Conservation (phyloP, 2,797 vertebrate genomes). For the Coendou prehensilis region DNA sequence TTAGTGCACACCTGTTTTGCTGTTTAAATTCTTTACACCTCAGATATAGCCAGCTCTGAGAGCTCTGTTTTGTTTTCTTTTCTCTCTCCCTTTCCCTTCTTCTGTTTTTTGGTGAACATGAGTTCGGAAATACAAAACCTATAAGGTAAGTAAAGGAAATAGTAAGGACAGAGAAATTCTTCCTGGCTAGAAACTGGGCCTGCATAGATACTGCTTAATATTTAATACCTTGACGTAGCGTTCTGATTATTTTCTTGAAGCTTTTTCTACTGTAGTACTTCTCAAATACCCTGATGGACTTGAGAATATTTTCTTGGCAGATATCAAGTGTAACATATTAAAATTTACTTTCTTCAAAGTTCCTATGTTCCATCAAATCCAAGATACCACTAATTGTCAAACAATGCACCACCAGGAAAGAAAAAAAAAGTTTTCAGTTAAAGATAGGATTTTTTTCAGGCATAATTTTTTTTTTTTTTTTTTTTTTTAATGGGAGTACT, state of each 20-base stretch:
- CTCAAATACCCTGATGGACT: background rate
- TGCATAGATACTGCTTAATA: background rate
- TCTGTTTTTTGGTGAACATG: background rate
- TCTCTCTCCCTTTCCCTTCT: background rate
- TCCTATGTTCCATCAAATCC: conserved; percentile 4
- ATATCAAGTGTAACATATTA: conserved; percentile 35
- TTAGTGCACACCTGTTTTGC: background rate
- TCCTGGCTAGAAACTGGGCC: background rate
- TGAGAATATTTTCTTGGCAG: background rate
- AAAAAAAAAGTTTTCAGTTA: background rate
- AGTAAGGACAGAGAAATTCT: conserved; percentile 29
- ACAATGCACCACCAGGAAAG: background rate
- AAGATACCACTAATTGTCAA: background rate
- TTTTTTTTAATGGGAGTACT: no score
- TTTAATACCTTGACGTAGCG: background rate
- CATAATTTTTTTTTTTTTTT: no score
- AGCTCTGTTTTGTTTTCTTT: background rate
- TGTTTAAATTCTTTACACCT: background rate
- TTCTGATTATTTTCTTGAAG: conserved; percentile 27
- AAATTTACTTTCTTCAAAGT: conserved; percentile 46
- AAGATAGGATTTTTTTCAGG: background rate
- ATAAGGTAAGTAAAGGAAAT: background rate
- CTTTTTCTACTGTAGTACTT: background rate
- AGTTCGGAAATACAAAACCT: conserved; percentile 35
- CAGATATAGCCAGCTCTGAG: background rate